A percentile compares a stretch with the other conserved stretches of the same genome.
Conservation (phyloP, 2,797 vertebrate genomes). For the Hyperoplus lanceolatus region DNA sequence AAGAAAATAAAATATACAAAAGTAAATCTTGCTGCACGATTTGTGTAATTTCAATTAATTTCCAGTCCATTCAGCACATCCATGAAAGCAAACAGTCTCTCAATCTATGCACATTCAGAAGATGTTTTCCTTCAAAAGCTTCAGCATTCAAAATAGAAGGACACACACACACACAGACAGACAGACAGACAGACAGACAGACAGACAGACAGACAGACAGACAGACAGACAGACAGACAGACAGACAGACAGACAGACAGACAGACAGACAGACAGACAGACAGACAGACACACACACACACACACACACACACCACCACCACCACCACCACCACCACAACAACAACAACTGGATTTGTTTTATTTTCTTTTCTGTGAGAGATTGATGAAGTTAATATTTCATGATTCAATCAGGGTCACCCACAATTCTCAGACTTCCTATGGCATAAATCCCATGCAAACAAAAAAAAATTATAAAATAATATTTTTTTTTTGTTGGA, state of each 20-base stretch:
- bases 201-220: not conserved
- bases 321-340: too few species aligned
- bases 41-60: constrained; percentile 22
- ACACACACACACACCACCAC: not conserved
- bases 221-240: not conserved
- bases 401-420: constrained; percentile 62
- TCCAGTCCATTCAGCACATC: constrained; percentile 24
- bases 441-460: constrained; percentile 14
- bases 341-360: constrained; percentile 7
- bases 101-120: constrained; percentile 41
- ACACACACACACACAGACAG: not conserved
- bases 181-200: not conserved
- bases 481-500: not conserved
- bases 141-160: constrained; percentile 32
- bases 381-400: constrained; percentile 58
- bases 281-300: not conserved
- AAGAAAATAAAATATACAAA: not conserved
- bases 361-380: constrained; percentile 48
- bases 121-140: constrained; percentile 30
- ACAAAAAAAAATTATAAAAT: not conserved
- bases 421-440: constrained; percentile 14
- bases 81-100: constrained; percentile 19
- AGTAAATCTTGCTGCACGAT: not conserved
- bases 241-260: constrained; percentile 8
- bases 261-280: not conserved